Conservation (phyloP, 2,888 invertebrate genomes). For the Brenthis hecate region DNA sequence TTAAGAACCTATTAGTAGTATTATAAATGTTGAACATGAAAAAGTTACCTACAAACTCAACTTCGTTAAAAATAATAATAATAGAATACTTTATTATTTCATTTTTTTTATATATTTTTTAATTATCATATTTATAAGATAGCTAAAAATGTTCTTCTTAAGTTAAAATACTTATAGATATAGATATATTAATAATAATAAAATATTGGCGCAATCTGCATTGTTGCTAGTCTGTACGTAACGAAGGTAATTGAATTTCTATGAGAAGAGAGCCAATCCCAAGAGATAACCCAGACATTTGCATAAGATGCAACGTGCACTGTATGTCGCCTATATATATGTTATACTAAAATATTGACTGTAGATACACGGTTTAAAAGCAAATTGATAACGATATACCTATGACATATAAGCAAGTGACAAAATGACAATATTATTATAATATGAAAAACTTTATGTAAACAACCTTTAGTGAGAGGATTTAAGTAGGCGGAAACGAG, state of each 20-base stretch:
- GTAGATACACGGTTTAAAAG: not conserved
- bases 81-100: too few species aligned
- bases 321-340: constrained; percentile 12
- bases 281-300: constrained; percentile 49
- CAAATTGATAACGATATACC: not conserved
- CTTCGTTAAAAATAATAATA: too few species aligned
- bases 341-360: constrained; percentile 1
- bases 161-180: not conserved
- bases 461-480: too few species aligned
- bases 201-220: constrained; percentile 32
- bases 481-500: too few species aligned
- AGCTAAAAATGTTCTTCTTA: too few species aligned
- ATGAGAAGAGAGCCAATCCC: constrained; percentile 46
- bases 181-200: not conserved
- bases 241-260: constrained; percentile 57
- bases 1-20: too few species aligned
- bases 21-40: too few species aligned
- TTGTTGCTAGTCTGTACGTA: constrained; percentile 34
- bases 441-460: too few species aligned
- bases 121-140: too few species aligned
- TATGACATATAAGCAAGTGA: not conserved
- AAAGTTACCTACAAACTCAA: too few species aligned
- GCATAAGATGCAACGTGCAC: constrained; percentile 48
- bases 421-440: too few species aligned
- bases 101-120: too few species aligned